These are phyloP conservation scores for Fregetta grallaria DNA, from an alignment of 2,113 vertebrate genomes.

Conservation along the genomic window DNA sequence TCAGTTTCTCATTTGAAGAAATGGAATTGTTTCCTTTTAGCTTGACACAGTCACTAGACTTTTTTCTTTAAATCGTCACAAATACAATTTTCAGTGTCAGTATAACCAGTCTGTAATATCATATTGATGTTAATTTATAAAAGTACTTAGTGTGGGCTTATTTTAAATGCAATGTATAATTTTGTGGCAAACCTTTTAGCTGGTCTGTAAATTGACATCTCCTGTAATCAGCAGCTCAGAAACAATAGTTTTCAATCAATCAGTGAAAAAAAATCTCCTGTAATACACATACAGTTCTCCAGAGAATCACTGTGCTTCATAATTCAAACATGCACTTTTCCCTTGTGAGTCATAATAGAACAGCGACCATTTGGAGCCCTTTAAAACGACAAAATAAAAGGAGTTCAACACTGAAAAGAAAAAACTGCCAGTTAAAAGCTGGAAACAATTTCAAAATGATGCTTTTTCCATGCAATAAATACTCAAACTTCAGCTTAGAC, in stretches of 20 bases:
- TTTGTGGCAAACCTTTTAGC: constrained; percentile 64
- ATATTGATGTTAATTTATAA: constrained; percentile 69
- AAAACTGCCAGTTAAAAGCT: constrained; percentile 41
- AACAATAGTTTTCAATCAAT: constrained; percentile 69
- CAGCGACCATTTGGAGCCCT: constrained; percentile 25
- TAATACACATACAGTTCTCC: not conserved
- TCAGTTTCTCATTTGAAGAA: constrained; percentile 11
- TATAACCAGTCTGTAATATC: constrained; percentile 56
- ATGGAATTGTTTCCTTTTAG: constrained; percentile 32
- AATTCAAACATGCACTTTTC: constrained; percentile 53
- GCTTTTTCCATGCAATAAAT: constrained; percentile 40
- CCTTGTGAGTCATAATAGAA: constrained; percentile 35
- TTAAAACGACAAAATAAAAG: constrained; percentile 44
- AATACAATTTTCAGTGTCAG: constrained; percentile 62
- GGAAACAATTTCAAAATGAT: constrained; percentile 41
- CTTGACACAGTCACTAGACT: not conserved
- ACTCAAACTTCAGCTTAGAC: constrained; percentile 23
- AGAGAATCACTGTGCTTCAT: constrained; percentile 42
- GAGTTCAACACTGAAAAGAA: constrained; percentile 41
- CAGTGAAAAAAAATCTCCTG: constrained; percentile 1
- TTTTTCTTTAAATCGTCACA: constrained; percentile 45
- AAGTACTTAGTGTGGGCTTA: constrained; percentile 53
- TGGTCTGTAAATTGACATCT: constrained; percentile 57
- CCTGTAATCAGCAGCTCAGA: constrained; percentile 56
- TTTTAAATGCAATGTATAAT: constrained; percentile 68